Conservation (phyloP, 2,797 vertebrate species). For the Sebastiscus tertius region DNA sequence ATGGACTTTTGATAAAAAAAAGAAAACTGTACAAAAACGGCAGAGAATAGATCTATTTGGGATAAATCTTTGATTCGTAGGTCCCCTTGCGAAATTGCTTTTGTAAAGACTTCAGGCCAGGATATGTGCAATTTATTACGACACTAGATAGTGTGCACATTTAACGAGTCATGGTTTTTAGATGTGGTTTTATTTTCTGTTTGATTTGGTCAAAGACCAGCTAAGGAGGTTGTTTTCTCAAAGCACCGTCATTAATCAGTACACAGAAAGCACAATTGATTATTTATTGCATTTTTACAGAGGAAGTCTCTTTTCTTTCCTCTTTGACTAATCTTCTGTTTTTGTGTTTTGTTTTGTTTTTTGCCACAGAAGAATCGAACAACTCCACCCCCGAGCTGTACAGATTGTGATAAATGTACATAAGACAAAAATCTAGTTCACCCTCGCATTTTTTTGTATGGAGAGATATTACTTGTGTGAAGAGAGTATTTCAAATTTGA, state of each 20-base stretch:
- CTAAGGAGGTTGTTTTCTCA: slow-evolving; percentile 37
- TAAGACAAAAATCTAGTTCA: slow-evolving; percentile 78
- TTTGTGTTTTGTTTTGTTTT: slow-evolving; percentile 70
- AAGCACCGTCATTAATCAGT: slow-evolving; percentile 40
- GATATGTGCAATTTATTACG: slow-evolving; percentile 66
- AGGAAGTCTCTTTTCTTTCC: slow-evolving; percentile 49
- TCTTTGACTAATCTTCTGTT: slow-evolving; percentile 66
- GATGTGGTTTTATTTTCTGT: slow-evolving; percentile 49
- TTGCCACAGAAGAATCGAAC: slow-evolving; percentile 64
- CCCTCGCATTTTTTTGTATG: slow-evolving; percentile 83
- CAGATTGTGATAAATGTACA: slow-evolving; percentile 88
- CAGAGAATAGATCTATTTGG: slow-evolving; percentile 78
- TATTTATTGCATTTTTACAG: slow-evolving; percentile 54
- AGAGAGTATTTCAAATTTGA: slow-evolving; percentile 84
- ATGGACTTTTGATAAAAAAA: slow-evolving; percentile 83
- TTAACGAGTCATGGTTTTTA: slow-evolving; percentile 43
- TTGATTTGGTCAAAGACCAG: slow-evolving; percentile 50
- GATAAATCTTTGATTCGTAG: slow-evolving; percentile 78
- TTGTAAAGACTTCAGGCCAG: slow-evolving; percentile 68
- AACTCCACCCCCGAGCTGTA: slow-evolving; percentile 75
- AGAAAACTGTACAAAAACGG: slow-evolving; percentile 63
- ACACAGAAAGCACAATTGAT: slow-evolving; percentile 76
- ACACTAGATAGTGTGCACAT: slow-evolving; percentile 52
- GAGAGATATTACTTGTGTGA: slow-evolving; percentile 84
- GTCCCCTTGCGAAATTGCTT: slow-evolving; percentile 69